Conservation (phyloP, 2,888 invertebrate genomes). For the Campoplex nolae region DNA sequence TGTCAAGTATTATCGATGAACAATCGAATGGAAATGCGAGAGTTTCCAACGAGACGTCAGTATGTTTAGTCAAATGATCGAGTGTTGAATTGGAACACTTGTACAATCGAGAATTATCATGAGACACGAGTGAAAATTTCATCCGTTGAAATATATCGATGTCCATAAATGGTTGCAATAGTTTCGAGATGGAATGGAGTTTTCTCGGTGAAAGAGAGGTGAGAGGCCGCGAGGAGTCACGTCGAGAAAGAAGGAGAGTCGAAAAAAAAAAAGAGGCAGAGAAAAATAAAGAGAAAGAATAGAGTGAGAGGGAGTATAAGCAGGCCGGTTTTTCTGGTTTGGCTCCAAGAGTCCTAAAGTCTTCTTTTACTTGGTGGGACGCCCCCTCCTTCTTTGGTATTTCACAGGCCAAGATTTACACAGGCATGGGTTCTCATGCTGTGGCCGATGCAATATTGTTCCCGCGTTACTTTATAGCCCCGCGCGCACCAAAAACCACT, state of each 20-base stretch:
- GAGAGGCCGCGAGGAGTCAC: conserved; percentile 54
- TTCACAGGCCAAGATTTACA: conserved; percentile 71
- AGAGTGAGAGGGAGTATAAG: conserved; percentile 61
- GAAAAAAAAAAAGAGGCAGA: not conserved
- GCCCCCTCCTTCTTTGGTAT: conserved; percentile 67
- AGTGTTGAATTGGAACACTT: not conserved
- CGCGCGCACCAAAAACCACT: conserved; percentile 12
- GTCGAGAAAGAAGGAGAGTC: conserved; percentile 32
- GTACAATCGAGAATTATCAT: not conserved
- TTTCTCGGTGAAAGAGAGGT: conserved; percentile 48
- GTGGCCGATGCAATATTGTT: conserved; percentile 44
- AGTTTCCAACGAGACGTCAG: not conserved
- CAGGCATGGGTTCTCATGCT: conserved; percentile 73
- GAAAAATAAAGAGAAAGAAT: conserved; percentile 36
- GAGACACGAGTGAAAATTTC: conserved; percentile 15
- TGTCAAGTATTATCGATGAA: not conserved
- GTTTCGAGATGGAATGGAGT: conserved; percentile 49
- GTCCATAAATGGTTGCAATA: conserved; percentile 46
- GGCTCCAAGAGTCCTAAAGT: conserved; percentile 74
- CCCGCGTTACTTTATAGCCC: not conserved
- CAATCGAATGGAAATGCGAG: not conserved
- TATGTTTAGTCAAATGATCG: not conserved
- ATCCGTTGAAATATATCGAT: conserved; percentile 10
- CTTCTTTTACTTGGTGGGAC: conserved; percentile 56
- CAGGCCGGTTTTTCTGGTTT: conserved; percentile 84